Conservation (phyloP, 1,140 invertebrate genomes). For the Trichomalopsis sarcophagae region DNA sequence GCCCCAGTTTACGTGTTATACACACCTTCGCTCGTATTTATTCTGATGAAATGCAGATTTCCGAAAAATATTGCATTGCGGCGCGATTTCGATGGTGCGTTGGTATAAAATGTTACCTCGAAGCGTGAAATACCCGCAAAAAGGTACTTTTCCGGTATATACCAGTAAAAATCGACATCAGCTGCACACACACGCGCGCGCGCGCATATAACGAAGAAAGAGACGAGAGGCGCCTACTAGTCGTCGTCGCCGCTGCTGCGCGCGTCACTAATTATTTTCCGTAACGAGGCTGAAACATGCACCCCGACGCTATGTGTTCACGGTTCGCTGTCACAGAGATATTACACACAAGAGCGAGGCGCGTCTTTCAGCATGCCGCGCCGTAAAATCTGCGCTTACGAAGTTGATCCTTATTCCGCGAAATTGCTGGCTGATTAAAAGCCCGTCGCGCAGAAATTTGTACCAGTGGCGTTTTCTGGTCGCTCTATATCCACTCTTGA, state of each 20-base stretch:
- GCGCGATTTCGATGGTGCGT: too few species aligned
- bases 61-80: neutral
- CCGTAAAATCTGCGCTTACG: neutral
- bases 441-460: too few species aligned
- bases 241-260: constrained; percentile 13
- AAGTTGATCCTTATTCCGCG: constrained; percentile 31
- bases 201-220: too few species aligned
- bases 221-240: too few species aligned
- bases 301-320: neutral
- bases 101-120: too few species aligned
- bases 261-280: constrained; percentile 60
- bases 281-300: constrained; percentile 58
- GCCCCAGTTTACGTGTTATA: neutral
- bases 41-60: neutral
- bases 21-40: too few species aligned
- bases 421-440: neutral
- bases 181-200: too few species aligned
- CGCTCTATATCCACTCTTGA: too few species aligned
- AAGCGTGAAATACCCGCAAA: too few species aligned
- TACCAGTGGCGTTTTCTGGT: too few species aligned
- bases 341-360: constrained; percentile 26
- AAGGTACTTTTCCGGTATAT: too few species aligned
- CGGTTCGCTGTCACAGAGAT: constrained; percentile 23
- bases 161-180: too few species aligned
- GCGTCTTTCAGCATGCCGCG: neutral